Evolutionary conservation across 2,797 vertebrate genomes (phyloP), one percentile per base, ranked within the genome.

Genomic region (Xenops minutus): DNA sequence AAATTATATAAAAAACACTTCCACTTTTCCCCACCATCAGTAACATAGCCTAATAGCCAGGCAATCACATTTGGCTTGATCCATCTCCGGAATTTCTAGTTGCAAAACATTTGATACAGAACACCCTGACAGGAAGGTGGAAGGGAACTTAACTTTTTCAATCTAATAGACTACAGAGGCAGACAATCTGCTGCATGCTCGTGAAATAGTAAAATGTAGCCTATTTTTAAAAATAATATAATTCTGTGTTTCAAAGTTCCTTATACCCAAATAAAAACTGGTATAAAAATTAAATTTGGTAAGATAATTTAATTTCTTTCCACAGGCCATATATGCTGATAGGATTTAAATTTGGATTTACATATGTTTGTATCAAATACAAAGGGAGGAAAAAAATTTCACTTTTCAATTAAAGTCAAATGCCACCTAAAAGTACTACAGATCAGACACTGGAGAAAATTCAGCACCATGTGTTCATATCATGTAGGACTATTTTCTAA

Each of bases 21-120:
- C 62, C 81, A 62, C 23, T 83, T 91, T 67, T 6, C 1, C 36
- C 24, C 30, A 1, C 12, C 44, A 64, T 68, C 49, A 81, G 44
- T 71, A 92, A 82, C 46, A 52, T 9, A 92, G 88, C 12, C 27
- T 68, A 83, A 79, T 39, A 66, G 61, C 23, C 91, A 93, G n/a
- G 54, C 49, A 91, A 78, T 32, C 30, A 37, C 23, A 34, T 71
- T 59, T 76, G 44, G 74, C 68, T 89, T 82, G 72, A 94, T 82
- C 89, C 6, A 51, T 44, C 67, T 94, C 73, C 64, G 84, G 62
- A 92, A 88, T 52, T 86, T 59, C 73, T 68, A 62, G 29, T 0
- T 83, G 39, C 24, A 69, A 80, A 69, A 85, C 51, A 67, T 87
- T 93, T 94, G 72, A 91, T 27, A 88, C 12, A 85, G 89, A 96